Percentiles rank a stretch among this genome's conserved stretches.
Evolutionary conservation across 2,113 vertebrate genomes (phyloP).

Genomic region (Pedetes capensis): DNA sequence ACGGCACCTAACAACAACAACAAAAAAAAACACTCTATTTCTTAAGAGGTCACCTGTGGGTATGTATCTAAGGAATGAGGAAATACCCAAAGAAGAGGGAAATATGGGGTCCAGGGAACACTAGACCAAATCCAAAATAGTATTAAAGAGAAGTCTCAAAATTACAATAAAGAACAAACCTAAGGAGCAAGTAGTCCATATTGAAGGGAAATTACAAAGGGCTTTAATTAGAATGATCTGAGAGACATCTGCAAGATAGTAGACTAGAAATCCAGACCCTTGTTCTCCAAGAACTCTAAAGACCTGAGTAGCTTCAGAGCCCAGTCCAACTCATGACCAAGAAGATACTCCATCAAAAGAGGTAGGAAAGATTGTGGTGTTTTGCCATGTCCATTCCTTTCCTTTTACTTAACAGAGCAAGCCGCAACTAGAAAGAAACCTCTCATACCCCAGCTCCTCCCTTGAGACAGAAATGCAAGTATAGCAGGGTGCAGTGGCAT

Average conservation of each 20-base stretch:
- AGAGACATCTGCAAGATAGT: background rate
- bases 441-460: background rate
- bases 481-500: too few relatives aligned
- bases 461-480: background rate
- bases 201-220: background rate
- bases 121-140: background rate
- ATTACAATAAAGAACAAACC: background rate
- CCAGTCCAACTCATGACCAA: background rate
- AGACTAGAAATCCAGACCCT: background rate
- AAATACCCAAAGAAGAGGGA: background rate
- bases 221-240: background rate
- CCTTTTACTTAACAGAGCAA: background rate
- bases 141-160: background rate
- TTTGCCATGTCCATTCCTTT: background rate
- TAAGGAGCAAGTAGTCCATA: background rate
- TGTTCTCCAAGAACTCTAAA: background rate
- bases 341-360: background rate
- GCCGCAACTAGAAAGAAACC: background rate
- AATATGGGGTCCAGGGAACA: background rate
- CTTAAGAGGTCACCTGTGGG: background rate
- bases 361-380: background rate
- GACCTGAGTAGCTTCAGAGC: background rate
- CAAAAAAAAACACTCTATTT: background rate
- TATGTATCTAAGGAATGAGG: background rate
- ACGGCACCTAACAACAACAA: too few relatives aligned